phyloP scores from a whole-genome alignment of 30 jellyfish, hydroid and myxozoan species.

The Cassiopea xamachana region DNA sequence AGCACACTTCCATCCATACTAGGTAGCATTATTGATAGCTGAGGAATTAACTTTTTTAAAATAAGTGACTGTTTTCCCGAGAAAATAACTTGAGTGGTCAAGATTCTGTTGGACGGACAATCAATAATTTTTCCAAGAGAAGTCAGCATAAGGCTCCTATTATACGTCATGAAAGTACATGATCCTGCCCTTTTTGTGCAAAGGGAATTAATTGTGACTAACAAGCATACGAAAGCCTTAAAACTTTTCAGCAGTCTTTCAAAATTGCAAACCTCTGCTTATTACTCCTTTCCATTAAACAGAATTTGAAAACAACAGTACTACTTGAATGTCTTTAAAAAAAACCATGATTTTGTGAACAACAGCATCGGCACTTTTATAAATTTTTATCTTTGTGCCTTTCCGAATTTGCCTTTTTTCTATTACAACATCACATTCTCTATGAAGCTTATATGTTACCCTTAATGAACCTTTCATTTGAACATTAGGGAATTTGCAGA shows the following conservation, averaged over 20 bases:
- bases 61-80: conserved; percentile 1
- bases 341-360: background rate
- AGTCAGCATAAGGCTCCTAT: background rate
- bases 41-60: background rate
- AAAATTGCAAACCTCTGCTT: background rate
- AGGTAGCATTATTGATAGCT: conserved; percentile 1
- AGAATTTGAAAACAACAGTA: background rate
- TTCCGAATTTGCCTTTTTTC: background rate
- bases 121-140: background rate
- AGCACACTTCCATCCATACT: background rate
- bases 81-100: background rate
- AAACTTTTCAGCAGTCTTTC: background rate
- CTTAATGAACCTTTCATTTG: too few species aligned
- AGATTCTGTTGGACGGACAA: background rate
- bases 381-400: background rate
- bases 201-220: background rate
- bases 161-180: background rate
- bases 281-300: background rate
- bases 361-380: background rate
- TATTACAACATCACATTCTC: too few species aligned
- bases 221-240: background rate
- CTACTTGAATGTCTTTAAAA: background rate
- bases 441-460: too few species aligned
- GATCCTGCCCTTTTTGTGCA: background rate
- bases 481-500: background rate